Conservation (phyloP, 2,888 invertebrate genomes). For the Limnephilus rhombicus region DNA sequence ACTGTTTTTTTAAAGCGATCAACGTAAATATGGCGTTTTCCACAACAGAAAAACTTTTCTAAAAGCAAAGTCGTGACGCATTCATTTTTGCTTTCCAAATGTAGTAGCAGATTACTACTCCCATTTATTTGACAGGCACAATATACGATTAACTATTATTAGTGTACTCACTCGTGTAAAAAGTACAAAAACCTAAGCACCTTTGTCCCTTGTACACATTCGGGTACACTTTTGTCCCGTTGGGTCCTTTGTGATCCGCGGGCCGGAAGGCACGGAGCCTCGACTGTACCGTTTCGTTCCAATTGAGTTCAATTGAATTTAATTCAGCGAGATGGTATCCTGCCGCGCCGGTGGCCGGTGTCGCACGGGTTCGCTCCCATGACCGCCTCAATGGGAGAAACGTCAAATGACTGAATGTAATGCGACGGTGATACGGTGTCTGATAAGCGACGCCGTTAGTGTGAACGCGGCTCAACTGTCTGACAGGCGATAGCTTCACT, state of each 20-base stretch:
- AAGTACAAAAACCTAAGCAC: background rate
- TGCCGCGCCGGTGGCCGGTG: conserved; percentile 28
- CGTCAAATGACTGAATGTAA: conserved; percentile 24
- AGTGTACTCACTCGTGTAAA: background rate
- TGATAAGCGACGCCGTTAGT: conserved; percentile 12
- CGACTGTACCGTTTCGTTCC: conserved; percentile 33
- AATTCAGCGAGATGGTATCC: conserved; percentile 43
- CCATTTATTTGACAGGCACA: background rate
- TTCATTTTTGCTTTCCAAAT: background rate
- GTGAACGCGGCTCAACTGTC: background rate
- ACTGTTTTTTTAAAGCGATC: too few species aligned
- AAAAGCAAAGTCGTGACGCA: background rate
- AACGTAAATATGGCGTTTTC: background rate
- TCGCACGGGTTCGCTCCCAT: conserved; percentile 32
- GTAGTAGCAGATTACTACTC: background rate
- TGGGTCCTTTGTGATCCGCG: conserved; percentile 39
- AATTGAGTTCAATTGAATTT: conserved; percentile 47
- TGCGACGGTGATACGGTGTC: background rate
- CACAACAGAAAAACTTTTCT: background rate
- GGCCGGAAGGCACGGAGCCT: conserved; percentile 39
- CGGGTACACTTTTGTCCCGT: conserved; percentile 35
- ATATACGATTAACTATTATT: background rate
- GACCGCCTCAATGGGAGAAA: conserved; percentile 24
- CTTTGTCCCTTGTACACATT: conserved; percentile 15
- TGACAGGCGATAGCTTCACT: background rate